Percentiles rank a stretch among this genome's conserved stretches.
phyloP scores from a whole-genome alignment of 2,888 invertebrate genomes.

The Dryococelus australis region DNA sequence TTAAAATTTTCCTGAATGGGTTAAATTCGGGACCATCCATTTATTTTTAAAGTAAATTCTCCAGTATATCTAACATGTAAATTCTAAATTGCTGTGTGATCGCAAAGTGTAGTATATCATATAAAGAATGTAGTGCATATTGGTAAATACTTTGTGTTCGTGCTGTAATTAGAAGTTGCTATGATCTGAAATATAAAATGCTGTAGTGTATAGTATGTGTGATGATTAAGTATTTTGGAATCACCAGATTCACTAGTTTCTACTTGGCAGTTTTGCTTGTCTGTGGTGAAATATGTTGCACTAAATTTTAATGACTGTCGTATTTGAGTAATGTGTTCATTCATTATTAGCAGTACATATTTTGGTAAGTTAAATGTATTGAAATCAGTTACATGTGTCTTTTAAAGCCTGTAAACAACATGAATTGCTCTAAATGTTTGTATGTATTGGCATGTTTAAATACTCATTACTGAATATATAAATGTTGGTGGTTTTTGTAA shows the following conservation, averaged over 20 bases:
- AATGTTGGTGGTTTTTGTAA: background rate
- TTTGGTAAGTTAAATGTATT: background rate
- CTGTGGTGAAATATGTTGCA: background rate
- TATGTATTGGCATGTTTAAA: slow-evolving; percentile 16
- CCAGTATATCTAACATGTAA: background rate
- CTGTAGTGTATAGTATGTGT: background rate
- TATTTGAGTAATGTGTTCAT: background rate
- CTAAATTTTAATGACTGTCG: background rate
- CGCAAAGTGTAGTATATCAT: background rate
- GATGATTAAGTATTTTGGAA: background rate
- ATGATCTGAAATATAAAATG: background rate
- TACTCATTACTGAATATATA: slow-evolving; percentile 6
- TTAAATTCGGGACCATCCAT: too few relatives aligned
- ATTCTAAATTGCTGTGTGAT: background rate
- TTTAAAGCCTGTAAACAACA: slow-evolving; percentile 6
- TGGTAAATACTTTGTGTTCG: background rate
- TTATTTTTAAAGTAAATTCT: too few relatives aligned
- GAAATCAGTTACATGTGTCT: background rate
- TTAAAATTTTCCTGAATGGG: too few relatives aligned
- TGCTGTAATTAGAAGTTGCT: background rate
- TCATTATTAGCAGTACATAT: background rate
- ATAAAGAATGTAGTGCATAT: too few relatives aligned
- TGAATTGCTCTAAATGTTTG: background rate
- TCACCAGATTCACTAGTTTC: background rate
- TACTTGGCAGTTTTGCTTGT: background rate